Evolutionary conservation across 2,888 invertebrate genomes (phyloP), one percentile per base, ranked within the genome.

Genomic region (Bimastos eiseni): DNA sequence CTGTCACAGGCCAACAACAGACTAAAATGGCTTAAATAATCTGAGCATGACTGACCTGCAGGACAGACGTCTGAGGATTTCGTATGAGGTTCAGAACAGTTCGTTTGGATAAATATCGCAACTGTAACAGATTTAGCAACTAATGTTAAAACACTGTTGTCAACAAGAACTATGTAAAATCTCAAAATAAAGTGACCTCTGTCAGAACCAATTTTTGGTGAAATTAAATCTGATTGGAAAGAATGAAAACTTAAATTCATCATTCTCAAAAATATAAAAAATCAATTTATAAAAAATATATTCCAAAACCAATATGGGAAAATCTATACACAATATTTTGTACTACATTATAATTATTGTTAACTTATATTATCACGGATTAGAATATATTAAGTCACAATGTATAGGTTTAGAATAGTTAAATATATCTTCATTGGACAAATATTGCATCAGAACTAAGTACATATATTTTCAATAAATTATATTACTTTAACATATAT

Each of bases 1-100:
- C 41, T 41, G 41, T 41, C 41, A 41, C 41, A 41, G 5, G 41
- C 8, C 15, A 49, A 49, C 24, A 24, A 49, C 49, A 49, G 6
- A 24, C 21, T 1, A 49, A 49, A 49, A 24, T 49, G 4, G 24
- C 49, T 49, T 21, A 49, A 41, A 17, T 41, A 17, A 8, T 70
- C n/a, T 70, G 17, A 70, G 1, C 1, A 1, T 70, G 2, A 70
- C 70, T n/a, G n/a, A 93, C 93, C 92, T 93, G 93, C 19, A 92
- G 89, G 21, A 92, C 83, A n/a, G 92, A 90, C 21, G 92, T 91
- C 89, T 93, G 93, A 89, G 95, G 95, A 92, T 94, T 95, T 90
- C 95, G 93, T 33, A 94, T 88, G 41, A 94, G 91, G 92, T 95
- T 95, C 89, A 93, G 93, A 15, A 94, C 90, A 11, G 94, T 94